These are phyloP conservation scores for Oreochromis aureus DNA, from an alignment of 2,113 vertebrate species.

Conservation along the genomic window DNA sequence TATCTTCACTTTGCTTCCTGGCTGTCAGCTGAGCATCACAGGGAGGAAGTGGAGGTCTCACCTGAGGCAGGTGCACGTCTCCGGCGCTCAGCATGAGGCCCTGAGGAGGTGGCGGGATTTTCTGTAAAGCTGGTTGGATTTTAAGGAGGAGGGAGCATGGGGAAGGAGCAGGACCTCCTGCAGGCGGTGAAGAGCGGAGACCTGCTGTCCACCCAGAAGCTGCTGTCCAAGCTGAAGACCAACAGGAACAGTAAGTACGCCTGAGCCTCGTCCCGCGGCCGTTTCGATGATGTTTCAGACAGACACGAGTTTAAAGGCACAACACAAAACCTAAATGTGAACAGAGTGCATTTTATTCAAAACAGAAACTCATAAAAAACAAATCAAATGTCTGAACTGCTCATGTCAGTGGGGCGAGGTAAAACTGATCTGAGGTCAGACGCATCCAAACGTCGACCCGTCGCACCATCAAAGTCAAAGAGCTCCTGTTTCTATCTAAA, in stretches of 20 bases:
- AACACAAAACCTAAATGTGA: too few relatives aligned
- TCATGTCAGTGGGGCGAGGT: neutral
- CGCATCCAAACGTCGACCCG: neutral
- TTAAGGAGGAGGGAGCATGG: slow-evolving; percentile 54
- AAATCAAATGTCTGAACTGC: neutral
- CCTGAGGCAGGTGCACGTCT: slow-evolving; percentile 20
- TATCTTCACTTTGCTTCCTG: neutral
- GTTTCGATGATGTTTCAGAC: neutral
- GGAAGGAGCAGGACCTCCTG: slow-evolving; percentile 77
- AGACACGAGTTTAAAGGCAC: too few relatives aligned
- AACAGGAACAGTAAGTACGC: slow-evolving; percentile 70
- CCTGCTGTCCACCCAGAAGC: slow-evolving; percentile 66
- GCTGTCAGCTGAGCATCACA: neutral
- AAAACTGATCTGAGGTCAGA: neutral
- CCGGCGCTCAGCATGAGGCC: slow-evolving; percentile 33
- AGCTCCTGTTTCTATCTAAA: neutral
- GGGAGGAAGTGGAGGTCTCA: neutral
- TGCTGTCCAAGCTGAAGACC: slow-evolving; percentile 67
- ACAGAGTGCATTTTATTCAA: accelerated
- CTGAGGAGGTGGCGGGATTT: slow-evolving; percentile 32
- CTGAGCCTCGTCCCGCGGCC: too few relatives aligned
- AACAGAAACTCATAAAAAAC: neutral
- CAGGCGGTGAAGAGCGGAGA: slow-evolving; percentile 75
- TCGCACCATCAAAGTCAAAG: neutral
- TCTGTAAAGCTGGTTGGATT: neutral